Percentiles rank a stretch among this genome's conserved stretches.
phyloP scores from a whole-genome alignment of 2,888 invertebrate species.

The Drosophila parthenogenetica region DNA sequence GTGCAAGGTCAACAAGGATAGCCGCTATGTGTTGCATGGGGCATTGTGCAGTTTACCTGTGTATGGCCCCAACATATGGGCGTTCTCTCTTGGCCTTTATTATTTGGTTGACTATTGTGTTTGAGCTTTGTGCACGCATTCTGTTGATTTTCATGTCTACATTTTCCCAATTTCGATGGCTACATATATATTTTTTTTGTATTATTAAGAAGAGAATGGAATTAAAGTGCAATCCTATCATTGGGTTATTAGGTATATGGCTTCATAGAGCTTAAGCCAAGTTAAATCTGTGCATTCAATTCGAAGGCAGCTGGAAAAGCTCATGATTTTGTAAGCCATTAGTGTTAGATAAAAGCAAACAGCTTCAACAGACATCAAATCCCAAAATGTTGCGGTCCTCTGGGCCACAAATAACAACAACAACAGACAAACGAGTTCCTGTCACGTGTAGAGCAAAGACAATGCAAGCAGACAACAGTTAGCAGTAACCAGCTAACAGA shows the following conservation, averaged over 20 bases:
- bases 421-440: conserved; percentile 28
- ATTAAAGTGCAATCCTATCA: conserved; percentile 27
- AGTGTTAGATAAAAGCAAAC: conserved; percentile 38
- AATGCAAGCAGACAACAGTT: neutral
- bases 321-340: conserved; percentile 50
- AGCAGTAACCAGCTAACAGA: neutral
- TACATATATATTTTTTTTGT: too few species aligned
- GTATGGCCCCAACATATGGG: neutral
- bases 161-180: too few species aligned
- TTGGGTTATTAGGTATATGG: too few species aligned
- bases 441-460: conserved; percentile 17
- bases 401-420: conserved; percentile 17
- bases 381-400: conserved; percentile 57
- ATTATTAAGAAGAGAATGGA: conserved; percentile 8
- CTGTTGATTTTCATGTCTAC: conserved; percentile 37
- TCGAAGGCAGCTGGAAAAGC: conserved; percentile 27
- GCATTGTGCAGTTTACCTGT: conserved; percentile 17
- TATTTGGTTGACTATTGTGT: conserved; percentile 13
- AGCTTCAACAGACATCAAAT: conserved; percentile 29
- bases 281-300: conserved; percentile 36
- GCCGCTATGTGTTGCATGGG: conserved; percentile 11
- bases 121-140: conserved; percentile 10
- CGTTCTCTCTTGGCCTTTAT: neutral
- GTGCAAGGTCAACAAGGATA: conserved; percentile 25
- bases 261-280: neutral